Base-by-base conservation (phyloP, 2,888 invertebrate species). In the Oscheius sp. region DNA sequence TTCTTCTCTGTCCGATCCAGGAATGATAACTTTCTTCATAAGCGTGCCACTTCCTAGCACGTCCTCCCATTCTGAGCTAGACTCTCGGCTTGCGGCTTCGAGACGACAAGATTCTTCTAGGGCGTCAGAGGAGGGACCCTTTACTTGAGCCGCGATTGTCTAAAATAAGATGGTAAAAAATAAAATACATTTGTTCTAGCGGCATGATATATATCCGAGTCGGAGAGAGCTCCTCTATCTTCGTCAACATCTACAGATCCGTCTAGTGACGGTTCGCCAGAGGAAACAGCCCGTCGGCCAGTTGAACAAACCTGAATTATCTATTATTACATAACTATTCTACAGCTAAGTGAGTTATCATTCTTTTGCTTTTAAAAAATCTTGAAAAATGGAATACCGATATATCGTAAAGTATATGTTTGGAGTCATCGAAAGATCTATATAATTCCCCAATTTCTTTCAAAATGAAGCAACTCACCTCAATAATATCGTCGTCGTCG, bases 251-350 rank as follows among this genome's bases (percentile, higher is more conserved):
- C 73, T 14, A 68, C 56, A 26, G 65, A 64, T 28, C 73, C 73
- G 49, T 73, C 73, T 8, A 73, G 64, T 4, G 73, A 73, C 6
- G 70, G 73, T 33, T 73, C 73, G 12, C 73, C 73, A 62, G 71
- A 71, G 5, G 73, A 73, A n/a, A 73, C 65, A 6, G 70, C 69
- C 24, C 54, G 20, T 9, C 73, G 61, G n/a, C 62, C 70, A 0
- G 63, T 54, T 9, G 61, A 50, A 36, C 49, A 45, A 9, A 68
- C 45, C 68, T 68, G 30, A 49, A 68, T 17, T 6, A 1, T 14
- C 2, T 2, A 32, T n/a, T n/a, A n/a, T n/a, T n/a, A n/a, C n/a
- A n/a, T n/a, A n/a, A n/a, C n/a, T n/a, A n/a, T n/a, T n/a, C n/a
- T n/a, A n/a, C n/a, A n/a, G n/a, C n/a, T n/a, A n/a, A n/a, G n/a